phyloP scores from a whole-genome alignment of 2,113 vertebrate species.

The Alectura lathami region DNA sequence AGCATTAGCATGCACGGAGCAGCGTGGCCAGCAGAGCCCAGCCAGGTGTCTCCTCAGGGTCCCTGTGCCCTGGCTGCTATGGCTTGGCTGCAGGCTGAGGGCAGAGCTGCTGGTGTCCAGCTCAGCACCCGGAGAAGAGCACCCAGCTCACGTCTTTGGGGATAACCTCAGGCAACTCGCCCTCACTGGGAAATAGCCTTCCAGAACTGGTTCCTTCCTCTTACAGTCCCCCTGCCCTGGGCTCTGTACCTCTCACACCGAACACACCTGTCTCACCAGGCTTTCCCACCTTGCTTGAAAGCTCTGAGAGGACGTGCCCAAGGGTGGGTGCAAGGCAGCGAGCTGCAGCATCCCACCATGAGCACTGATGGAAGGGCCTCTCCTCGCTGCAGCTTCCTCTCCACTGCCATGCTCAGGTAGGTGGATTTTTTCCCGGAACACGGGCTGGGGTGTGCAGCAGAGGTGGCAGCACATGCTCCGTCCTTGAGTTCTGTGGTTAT shows the following conservation, averaged over 20 bases:
- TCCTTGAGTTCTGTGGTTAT: not conserved
- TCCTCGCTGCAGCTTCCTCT: not conserved
- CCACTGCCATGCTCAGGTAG: not conserved
- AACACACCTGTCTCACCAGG: rapidly evolving
- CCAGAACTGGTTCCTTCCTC: not conserved
- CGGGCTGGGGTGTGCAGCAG: not conserved
- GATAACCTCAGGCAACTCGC: not conserved
- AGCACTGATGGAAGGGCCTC: not conserved
- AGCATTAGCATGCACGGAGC: not conserved
- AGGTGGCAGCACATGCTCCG: not conserved
- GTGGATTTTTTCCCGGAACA: not conserved
- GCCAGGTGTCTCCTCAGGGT: not conserved
- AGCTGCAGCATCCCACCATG: not conserved
- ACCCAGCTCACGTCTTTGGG: not conserved
- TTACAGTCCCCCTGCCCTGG: rapidly evolving
- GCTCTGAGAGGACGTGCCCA: rapidly evolving
- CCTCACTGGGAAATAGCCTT: not conserved
- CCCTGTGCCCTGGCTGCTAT: not conserved
- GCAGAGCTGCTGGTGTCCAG: not conserved
- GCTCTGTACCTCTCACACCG: not conserved
- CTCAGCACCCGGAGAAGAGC: not conserved
- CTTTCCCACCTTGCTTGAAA: not conserved
- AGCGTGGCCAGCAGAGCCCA: not conserved
- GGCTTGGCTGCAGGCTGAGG: not conserved
- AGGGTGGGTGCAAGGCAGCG: not conserved